Evolutionary conservation across 2,113 vertebrate species (phyloP).

Genomic region (Channa maculata): DNA sequence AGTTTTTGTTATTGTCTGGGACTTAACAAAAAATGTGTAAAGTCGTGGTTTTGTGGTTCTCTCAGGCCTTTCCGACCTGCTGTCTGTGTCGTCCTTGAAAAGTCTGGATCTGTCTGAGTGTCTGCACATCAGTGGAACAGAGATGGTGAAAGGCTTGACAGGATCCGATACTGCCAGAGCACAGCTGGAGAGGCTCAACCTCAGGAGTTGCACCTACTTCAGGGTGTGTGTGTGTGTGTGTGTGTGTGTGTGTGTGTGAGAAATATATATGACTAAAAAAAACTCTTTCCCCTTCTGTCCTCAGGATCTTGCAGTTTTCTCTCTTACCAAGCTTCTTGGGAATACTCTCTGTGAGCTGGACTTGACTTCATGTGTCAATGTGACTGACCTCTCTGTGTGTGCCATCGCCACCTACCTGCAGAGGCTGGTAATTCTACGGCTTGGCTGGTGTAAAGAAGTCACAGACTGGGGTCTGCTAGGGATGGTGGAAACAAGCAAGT

Average conservation of each 20-base stretch:
- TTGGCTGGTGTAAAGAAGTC: conserved; percentile 88
- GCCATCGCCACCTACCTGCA: conserved; percentile 82
- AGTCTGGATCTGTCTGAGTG: conserved; percentile 86
- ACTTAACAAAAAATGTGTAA: too few relatives aligned
- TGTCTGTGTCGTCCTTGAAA: conserved; percentile 73
- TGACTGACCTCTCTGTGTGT: conserved; percentile 83
- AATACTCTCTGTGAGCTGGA: conserved; percentile 82
- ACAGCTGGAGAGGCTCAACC: conserved; percentile 79
- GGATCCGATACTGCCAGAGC: conserved; percentile 16
- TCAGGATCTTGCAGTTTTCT: conserved; percentile 83
- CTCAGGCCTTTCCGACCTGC: conserved; percentile 79
- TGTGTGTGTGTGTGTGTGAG: background rate
- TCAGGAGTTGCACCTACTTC: conserved; percentile 86
- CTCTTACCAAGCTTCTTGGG: conserved; percentile 76
- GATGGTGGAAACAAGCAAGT: conserved; percentile 65
- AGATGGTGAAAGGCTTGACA: conserved; percentile 80
- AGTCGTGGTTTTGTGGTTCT: background rate
- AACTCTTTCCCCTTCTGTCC: background rate
- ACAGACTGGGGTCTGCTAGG: conserved; percentile 88
- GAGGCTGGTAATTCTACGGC: conserved; percentile 81
- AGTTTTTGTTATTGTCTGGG: too few relatives aligned
- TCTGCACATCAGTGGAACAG: conserved; percentile 80
- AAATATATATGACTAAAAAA: background rate
- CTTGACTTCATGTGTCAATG: conserved; percentile 84
- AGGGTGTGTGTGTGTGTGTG: conserved; percentile 70